Evolutionary conservation across 2,888 invertebrate genomes (phyloP).

Genomic region (Melinaea marsaeus): DNA sequence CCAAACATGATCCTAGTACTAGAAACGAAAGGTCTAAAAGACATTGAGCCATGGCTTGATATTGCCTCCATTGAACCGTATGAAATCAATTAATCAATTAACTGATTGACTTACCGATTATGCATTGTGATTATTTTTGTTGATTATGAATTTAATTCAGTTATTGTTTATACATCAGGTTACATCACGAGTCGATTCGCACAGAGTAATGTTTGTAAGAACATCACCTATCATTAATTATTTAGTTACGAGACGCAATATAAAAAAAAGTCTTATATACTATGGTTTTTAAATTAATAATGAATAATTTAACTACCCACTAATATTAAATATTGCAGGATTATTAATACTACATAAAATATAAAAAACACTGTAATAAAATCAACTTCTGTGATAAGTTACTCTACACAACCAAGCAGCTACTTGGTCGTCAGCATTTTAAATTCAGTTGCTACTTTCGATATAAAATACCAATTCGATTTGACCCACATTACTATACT

Average conservation of each 20-base stretch:
- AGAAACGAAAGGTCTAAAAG: slow-evolving; percentile 70
- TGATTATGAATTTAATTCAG: slow-evolving; percentile 38
- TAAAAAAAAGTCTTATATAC: no score
- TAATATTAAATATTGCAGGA: no score
- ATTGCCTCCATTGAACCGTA: slow-evolving; percentile 34
- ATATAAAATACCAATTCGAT: neutral
- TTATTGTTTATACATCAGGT: slow-evolving; percentile 43
- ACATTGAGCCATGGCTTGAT: slow-evolving; percentile 46
- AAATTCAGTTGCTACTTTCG: neutral
- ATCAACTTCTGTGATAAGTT: neutral
- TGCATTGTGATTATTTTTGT: slow-evolving; percentile 39
- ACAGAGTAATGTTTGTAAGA: slow-evolving; percentile 42
- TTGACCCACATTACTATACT: neutral
- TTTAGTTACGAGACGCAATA: no score
- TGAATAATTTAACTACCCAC: no score
- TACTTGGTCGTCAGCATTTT: slow-evolving; percentile 1
- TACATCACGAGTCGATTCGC: slow-evolving; percentile 34
- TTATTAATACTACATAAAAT: no score
- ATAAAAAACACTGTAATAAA: neutral
- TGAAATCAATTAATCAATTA: neutral
- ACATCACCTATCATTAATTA: neutral
- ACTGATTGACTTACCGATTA: neutral
- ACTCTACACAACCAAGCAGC: neutral
- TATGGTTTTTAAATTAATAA: no score
- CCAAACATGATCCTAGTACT: slow-evolving; percentile 81